Base-by-base conservation (phyloP, 2,888 invertebrate genomes). In the Conistra vaccinii region DNA sequence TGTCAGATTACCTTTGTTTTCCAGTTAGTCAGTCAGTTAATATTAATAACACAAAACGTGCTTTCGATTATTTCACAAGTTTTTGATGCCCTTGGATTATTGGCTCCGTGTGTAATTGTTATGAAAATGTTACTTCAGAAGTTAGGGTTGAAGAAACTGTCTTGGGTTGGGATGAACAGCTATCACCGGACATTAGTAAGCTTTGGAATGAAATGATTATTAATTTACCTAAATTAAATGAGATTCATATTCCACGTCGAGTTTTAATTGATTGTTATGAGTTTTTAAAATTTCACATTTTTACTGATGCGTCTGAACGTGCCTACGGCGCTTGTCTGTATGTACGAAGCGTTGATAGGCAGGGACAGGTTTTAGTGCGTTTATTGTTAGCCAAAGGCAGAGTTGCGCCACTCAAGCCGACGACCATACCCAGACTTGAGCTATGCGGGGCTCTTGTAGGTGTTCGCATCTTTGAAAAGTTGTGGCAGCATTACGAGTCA, bases 221-320 rank as follows among this genome's bases (percentile, higher is more conserved):
- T 29, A 29, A 29, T 29, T 57, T 57, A 26, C 57, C 57, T 57
- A 57, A 57, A 32, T 57, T 65, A 32, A 45, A 71, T 65, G 48
- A 72, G 57, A 65, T 72, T 60, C 58, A 58, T 60, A 60, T 73
- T 66, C 72, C 66, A 66, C 72, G 60, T 60, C 63, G 71, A 32
- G 65, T 71, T 65, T 57, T 71, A 57, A 65, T 63, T 65, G 63
- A 71, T 65, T 57, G 20, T 35, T 65, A 48, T 45, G 45, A 72
- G 42, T 72, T 48, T 39, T 57, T 72, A 45, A 65, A 65, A 58
- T 65, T 65, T 63, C 29, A 71, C 35, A 63, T 71, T 35, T 39
- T 55, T 57, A 14, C 35, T 62, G 62, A 62, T 26, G 39, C 62
- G 39, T 62, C 62, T 62, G 39, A 62, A 42, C 62, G 45, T 20